These are phyloP conservation scores for Drosophila lowei DNA, from an alignment of 1,140 invertebrate species.

Conservation along the genomic window DNA sequence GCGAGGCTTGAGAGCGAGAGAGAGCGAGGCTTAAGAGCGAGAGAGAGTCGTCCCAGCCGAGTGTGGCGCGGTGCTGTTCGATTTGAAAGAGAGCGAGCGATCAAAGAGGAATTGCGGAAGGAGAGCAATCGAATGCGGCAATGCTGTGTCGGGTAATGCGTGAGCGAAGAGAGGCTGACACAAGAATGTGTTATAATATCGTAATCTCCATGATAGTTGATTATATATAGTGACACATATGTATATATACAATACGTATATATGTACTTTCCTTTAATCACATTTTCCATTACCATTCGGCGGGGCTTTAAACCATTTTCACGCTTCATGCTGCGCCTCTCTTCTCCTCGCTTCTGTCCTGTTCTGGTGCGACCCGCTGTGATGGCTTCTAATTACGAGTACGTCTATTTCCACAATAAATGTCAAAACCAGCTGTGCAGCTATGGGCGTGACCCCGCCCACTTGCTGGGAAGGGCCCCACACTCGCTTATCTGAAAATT, in stretches of 20 bases:
- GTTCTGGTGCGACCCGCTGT: slow-evolving; percentile 27
- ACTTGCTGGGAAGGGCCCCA: slow-evolving; percentile 3
- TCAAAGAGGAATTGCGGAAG: too few species aligned
- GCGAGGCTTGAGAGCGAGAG: too few species aligned
- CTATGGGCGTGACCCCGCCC: slow-evolving; percentile 20
- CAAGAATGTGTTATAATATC: too few species aligned
- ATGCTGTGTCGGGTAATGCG: too few species aligned
- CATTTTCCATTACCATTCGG: slow-evolving; percentile 45
- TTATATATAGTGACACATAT: too few species aligned
- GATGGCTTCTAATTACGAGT: slow-evolving; percentile 59
- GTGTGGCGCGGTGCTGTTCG: too few species aligned
- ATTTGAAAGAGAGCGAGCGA: too few species aligned
- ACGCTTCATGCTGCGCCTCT: slow-evolving; percentile 37
- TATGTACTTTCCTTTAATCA: slow-evolving; percentile 18
- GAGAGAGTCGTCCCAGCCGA: too few species aligned
- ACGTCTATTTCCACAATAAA: slow-evolving; percentile 65
- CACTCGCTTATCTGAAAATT: slow-evolving; percentile 67
- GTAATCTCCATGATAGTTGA: too few species aligned
- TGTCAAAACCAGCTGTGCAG: slow-evolving; percentile 61
- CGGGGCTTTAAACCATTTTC: slow-evolving; percentile 45
- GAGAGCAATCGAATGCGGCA: too few species aligned
- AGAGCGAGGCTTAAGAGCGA: too few species aligned
- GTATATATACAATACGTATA: slow-evolving; percentile 13
- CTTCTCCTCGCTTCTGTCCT: background rate
- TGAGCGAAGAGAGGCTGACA: too few species aligned